Evolutionary conservation across 2,888 invertebrate species (phyloP), one percentile per base, ranked within the genome.

Genomic region (Unio pictorum): DNA sequence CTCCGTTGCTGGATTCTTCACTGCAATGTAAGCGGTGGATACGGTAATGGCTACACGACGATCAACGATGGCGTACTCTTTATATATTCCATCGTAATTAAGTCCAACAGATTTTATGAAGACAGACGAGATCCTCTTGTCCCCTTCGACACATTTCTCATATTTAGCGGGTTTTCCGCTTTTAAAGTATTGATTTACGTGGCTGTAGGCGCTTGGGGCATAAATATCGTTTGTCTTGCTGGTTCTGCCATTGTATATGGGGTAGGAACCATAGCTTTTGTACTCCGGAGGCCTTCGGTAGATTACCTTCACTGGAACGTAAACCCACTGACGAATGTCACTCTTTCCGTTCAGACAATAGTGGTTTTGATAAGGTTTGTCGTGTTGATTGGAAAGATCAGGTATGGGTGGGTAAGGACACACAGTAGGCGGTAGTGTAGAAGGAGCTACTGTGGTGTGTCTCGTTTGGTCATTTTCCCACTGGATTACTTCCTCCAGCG

Each of bases 31-130:
- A 6, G 85, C 81, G 34, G 84, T 81, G 5, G 82, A 75, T 15
- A 85, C 77, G 2, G 85, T 79, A 0, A 84, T 78, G 26, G 85
- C 84, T 34, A 85, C 67, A n/a, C 86, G 74, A 55, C 79, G 78
- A 70, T 86, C 86, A 56, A 86, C 72, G 54, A 86, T 81, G 28
- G 85, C 82, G 58, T 78, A 84, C 59, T 86, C 86, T 60, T 81
- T 83, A 72, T 86, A 86, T 18, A 72, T 71, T 4, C 86, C 86
- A 28, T 84, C 81, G 64, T 86, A 86, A 65, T 83, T 84, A 1
- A 86, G 70, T n/a, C 86, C 86, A 34, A 74, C 64, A 45, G 85
- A 84, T 67, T 79, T 75, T 8, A 86, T 71, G 61, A 80, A 85
- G 55, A 85, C 81, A 20, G 79, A 79, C 28, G 83, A 84, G 6